Percentiles rank a stretch among this genome's conserved stretches.
phyloP scores from a whole-genome alignment of 2,113 vertebrate species.

The Scopus umbretta region DNA sequence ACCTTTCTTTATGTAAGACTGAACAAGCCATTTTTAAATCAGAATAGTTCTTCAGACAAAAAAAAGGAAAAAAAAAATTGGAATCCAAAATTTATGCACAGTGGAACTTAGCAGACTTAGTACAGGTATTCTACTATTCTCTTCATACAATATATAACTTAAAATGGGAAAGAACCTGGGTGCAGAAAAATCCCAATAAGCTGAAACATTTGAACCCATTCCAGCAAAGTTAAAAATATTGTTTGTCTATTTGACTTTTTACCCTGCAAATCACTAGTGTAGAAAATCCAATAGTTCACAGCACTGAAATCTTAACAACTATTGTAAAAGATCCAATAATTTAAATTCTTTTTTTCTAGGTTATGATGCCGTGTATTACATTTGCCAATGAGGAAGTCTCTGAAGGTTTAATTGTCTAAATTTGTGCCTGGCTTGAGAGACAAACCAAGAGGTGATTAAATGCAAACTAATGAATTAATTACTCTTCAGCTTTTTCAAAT shows the following conservation, averaged over 20 bases:
- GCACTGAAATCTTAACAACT: not conserved
- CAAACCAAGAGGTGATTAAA: not conserved
- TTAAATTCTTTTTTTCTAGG: not conserved
- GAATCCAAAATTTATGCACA: not conserved
- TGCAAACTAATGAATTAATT: not conserved
- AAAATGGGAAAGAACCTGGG: not conserved
- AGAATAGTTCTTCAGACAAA: not conserved
- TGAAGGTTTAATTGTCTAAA: not conserved
- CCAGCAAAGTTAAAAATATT: not conserved
- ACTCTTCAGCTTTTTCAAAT: not conserved
- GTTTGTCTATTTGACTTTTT: not conserved
- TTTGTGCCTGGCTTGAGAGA: not conserved
- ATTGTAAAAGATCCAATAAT: not conserved
- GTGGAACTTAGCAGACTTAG: not conserved
- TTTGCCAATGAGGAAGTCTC: not conserved
- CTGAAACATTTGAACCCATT: not conserved
- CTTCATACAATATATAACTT: not conserved
- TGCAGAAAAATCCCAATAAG: not conserved
- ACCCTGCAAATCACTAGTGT: not conserved
- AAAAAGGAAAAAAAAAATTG: not conserved
- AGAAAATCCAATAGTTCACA: not conserved
- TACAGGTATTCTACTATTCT: not conserved
- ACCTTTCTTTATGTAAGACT: not conserved
- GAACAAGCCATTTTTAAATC: not conserved
- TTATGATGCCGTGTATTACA: not conserved